phyloP scores from a whole-genome alignment of 2,888 invertebrate genomes.

The Habrosyne pyritoides region DNA sequence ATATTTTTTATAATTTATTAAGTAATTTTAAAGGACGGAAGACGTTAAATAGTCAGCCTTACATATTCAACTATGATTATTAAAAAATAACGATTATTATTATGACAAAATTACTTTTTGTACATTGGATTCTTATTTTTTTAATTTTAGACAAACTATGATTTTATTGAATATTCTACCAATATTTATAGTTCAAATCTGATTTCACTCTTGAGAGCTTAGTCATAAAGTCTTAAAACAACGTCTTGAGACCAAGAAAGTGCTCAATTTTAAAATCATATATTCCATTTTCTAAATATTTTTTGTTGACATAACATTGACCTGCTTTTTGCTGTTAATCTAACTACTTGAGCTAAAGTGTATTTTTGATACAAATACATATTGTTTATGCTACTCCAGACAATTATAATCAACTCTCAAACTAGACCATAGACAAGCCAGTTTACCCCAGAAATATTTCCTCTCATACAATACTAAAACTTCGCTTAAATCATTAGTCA shows the following conservation, averaged over 20 bases:
- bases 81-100: slow-evolving; percentile 15
- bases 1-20: slow-evolving; percentile 10
- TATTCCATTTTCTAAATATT: no score
- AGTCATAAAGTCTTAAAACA: no score
- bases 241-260: neutral
- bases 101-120: slow-evolving; percentile 21
- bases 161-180: no score
- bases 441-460: neutral
- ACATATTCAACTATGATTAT: slow-evolving; percentile 9
- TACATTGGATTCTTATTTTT: slow-evolving; percentile 19
- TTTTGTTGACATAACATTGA: no score
- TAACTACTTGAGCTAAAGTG: neutral
- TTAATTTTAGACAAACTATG: no score
- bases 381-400: no score
- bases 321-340: no score
- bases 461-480: neutral
- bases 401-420: no score
- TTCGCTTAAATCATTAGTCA: neutral
- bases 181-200: neutral
- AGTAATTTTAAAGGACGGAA: slow-evolving; percentile 28
- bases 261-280: neutral
- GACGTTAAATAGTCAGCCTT: slow-evolving; percentile 44
- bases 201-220: neutral
- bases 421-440: neutral
- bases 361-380: neutral